These are phyloP conservation scores for Erpetoichthys calabaricus DNA, from an alignment of 2,797 vertebrate species.

Conservation along the genomic window DNA sequence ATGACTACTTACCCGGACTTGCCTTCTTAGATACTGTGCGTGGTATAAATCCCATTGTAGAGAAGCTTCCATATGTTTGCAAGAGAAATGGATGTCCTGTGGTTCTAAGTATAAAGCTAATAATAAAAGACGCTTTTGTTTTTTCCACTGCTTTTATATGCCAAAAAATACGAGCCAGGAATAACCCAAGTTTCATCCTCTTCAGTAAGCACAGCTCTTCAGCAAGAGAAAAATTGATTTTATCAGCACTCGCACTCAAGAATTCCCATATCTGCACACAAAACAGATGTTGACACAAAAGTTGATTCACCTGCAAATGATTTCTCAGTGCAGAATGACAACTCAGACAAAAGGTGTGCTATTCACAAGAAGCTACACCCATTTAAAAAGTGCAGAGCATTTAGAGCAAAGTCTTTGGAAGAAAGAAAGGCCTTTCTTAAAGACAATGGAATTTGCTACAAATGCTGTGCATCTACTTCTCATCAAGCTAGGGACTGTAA, in stretches of 20 bases:
- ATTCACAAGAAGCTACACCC: neutral
- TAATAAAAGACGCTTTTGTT: neutral
- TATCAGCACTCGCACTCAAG: neutral
- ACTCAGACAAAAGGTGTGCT: neutral
- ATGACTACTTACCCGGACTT: neutral
- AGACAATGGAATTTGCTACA: neutral
- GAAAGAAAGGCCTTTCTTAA: neutral
- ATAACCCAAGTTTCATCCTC: neutral
- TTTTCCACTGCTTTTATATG: neutral
- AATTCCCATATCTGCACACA: neutral
- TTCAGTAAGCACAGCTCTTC: neutral
- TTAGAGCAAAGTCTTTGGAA: neutral
- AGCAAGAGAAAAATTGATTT: neutral
- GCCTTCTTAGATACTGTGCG: neutral
- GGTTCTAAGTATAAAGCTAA: neutral
- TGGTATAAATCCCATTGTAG: neutral
- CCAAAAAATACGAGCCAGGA: neutral
- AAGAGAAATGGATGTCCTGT: neutral
- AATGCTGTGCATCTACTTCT: neutral
- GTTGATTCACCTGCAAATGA: no score
- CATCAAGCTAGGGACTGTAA: neutral
- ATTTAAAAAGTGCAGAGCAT: neutral
- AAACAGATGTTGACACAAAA: neutral
- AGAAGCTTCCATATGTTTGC: neutral
- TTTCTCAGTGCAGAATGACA: neutral